Conservation (phyloP, 2,113 vertebrate genomes). For the rat (Rattus norvegicus) region GRCr8 NC_086038.1:31377501-31378000, state of each 20-base stretch:
- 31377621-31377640: constrained; percentile 39
- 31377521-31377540: neutral
- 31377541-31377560: neutral
- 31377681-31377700: neutral
- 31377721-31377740: constrained; percentile 37
- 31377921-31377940: neutral
- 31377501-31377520: neutral
- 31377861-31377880: constrained; percentile 44
- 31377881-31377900: neutral
- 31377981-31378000: constrained; percentile 49
- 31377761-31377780: constrained; percentile 4
- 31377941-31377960: neutral
- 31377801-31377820: constrained; percentile 28
- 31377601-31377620: constrained; percentile 1
- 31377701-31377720: constrained; percentile 33
- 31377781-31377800: constrained; percentile 39
- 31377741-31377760: constrained; percentile 16
- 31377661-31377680: neutral
- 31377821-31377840: neutral
- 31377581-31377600: constrained; percentile 34
- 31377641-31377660: neutral
- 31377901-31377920: neutral
- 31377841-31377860: neutral
- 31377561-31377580: neutral
- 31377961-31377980: constrained; percentile 41